Evolutionary conservation across 2,888 invertebrate species (phyloP), one percentile per base, ranked within the genome.

Genomic region (Ophion ventricosus): DNA sequence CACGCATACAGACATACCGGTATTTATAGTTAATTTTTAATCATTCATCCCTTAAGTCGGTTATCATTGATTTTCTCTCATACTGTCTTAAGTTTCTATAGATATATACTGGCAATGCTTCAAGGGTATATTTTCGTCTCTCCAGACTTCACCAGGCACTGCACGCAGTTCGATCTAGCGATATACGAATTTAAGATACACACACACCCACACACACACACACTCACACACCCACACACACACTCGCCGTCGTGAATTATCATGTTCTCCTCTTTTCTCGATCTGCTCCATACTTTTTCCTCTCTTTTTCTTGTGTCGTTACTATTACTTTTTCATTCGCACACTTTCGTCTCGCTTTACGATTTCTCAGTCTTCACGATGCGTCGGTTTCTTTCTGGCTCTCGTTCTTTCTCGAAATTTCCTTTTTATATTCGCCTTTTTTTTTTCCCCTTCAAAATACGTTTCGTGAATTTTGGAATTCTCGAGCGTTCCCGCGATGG

Each of bases 91-190:
- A 88, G 87, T 87, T 88, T 86, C 90, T 91, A 90, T 88, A 90
- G 86, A 88, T 91, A 92, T 88, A 89, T 88, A 89, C 90, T 91
- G 91, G 91, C 91, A 91, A 91, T 91, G 88, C 88, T 89, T 91
- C 87, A 89, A 89, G 88, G 80, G 87, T 87, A 86, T 85, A 86
- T 82, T 76, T 85, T 86, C 84, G 85, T 87, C 85, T 85, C 82
- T 85, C 86, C 84, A 85, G 84, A 84, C 83, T 87, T 85, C 79
- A 73, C 84, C 86, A 79, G 87, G 85, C 87, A 87, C 87, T 86
- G 87, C 86, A 83, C 86, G 84, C 86, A 77, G 74, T 64, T 81
- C 67, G 80, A 59, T 57, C 57, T 25, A 76, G 64, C 76, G 63
- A 72, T 23, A 82, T 67, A 74, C 74, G 72, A 70, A 80, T 74